Evolutionary conservation across 2,797 vertebrate genomes (phyloP).

Genomic region (Eurystomus glaucurus): DNA sequence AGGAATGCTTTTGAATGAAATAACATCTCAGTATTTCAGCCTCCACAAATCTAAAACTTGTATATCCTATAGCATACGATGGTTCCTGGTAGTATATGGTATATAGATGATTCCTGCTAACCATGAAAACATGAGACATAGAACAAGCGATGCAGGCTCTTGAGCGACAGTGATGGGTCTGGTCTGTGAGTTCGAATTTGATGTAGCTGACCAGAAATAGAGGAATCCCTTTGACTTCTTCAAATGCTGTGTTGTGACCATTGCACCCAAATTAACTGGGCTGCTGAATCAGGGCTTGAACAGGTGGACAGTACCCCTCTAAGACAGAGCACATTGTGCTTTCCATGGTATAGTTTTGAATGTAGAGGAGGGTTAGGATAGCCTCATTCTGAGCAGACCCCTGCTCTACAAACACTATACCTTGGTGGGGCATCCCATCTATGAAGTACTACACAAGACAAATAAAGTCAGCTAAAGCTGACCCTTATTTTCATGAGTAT

Average conservation of each 20-base stretch:
- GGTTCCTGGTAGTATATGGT: not conserved
- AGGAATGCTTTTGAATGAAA: slow-evolving; percentile 41
- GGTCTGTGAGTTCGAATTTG: not conserved
- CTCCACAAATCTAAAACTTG: slow-evolving; percentile 49
- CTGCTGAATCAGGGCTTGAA: not conserved
- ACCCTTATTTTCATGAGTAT: not conserved
- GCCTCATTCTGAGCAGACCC: not conserved
- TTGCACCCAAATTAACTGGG: not conserved
- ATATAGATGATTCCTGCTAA: not conserved
- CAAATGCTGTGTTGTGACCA: not conserved
- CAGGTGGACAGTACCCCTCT: not conserved
- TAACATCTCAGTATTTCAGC: slow-evolving; percentile 22
- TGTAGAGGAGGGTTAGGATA: not conserved
- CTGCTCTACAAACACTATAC: not conserved
- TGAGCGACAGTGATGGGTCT: not conserved
- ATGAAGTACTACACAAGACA: not conserved
- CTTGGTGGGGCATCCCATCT: not conserved
- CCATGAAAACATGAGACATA: not conserved
- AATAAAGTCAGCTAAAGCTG: not conserved
- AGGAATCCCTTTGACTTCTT: not conserved
- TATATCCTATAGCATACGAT: not conserved
- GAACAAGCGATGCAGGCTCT: not conserved
- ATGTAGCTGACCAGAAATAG: not conserved
- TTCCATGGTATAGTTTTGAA: not conserved
- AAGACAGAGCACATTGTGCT: rapidly evolving